A percentile compares a stretch with the other conserved stretches of the same genome.
phyloP scores from a whole-genome alignment of 2,888 invertebrate species.

The Acheta domesticus region DNA sequence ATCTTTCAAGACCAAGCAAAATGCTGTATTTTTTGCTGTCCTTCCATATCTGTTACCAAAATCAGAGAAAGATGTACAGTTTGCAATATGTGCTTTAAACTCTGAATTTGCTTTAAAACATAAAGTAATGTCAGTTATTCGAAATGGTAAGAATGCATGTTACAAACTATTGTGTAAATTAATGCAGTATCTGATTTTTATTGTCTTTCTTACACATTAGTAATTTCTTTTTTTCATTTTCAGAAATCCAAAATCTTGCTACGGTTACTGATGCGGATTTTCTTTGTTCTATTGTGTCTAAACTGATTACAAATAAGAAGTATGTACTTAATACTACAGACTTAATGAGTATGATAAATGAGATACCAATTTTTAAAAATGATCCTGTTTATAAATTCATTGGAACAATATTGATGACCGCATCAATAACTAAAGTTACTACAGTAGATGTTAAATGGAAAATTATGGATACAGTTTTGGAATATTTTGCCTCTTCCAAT shows the following conservation, averaged over 20 bases:
- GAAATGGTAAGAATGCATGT: constrained; percentile 27
- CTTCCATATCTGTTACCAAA: constrained; percentile 62
- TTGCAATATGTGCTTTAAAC: constrained; percentile 49
- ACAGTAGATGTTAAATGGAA: constrained; percentile 47
- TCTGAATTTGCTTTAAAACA: constrained; percentile 50
- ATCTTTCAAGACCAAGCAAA: constrained; percentile 44
- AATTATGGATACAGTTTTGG: constrained; percentile 50
- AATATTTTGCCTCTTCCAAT: constrained; percentile 48
- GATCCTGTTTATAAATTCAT: constrained; percentile 42
- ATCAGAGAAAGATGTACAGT: constrained; percentile 47
- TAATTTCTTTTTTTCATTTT: not conserved
- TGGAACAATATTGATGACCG: constrained; percentile 50
- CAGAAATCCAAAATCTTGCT: not conserved
- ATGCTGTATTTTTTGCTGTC: constrained; percentile 58
- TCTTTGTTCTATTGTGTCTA: not conserved
- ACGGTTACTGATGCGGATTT: not conserved
- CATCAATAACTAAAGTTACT: constrained; percentile 47
- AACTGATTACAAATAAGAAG: constrained; percentile 26
- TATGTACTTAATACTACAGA: not conserved
- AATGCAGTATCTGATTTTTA: not conserved
- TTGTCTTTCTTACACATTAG: not conserved
- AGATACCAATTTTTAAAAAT: constrained; percentile 40
- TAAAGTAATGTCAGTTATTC: constrained; percentile 43
- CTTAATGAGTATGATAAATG: constrained; percentile 37
- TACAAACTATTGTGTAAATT: constrained; percentile 25